Percentiles rank a stretch among this genome's conserved stretches.
Evolutionary conservation across 2,113 vertebrate species (phyloP).

Genomic region (Neogale vison): DNA sequence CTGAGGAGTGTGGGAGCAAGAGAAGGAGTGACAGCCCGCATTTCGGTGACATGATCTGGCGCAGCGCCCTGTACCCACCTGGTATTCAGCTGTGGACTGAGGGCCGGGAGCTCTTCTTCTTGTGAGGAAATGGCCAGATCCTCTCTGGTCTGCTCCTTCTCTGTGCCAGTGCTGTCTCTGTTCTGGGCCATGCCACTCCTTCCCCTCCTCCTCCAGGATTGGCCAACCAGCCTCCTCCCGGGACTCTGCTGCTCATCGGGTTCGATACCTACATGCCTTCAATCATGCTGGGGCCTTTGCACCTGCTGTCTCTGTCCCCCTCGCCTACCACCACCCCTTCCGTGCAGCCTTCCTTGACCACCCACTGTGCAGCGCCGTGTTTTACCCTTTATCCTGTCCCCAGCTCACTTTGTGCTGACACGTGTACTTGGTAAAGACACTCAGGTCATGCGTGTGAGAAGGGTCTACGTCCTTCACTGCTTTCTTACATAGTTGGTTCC

Average conservation of each 20-base stretch:
- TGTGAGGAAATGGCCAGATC: not conserved
- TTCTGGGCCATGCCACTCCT: not conserved
- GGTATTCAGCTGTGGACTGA: not conserved
- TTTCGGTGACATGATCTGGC: not conserved
- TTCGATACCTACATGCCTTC: not conserved
- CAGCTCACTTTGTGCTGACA: not conserved
- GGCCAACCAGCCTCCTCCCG: not conserved
- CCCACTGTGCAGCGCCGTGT: not conserved
- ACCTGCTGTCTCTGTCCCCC: not conserved
- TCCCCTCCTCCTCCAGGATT: rapidly evolving
- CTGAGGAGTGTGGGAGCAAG: not conserved
- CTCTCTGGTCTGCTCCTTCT: no score
- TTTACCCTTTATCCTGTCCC: not conserved
- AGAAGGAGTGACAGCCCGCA: not conserved
- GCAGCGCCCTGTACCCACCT: not conserved
- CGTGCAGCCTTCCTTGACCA: not conserved
- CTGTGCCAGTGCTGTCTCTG: not conserved
- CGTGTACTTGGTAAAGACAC: not conserved
- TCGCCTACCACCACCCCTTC: not conserved
- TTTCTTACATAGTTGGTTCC: not conserved
- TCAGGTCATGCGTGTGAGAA: not conserved
- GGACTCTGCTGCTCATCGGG: rapidly evolving
- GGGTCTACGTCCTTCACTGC: not conserved
- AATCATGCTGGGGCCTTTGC: not conserved
- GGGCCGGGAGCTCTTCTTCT: not conserved